Base-by-base conservation (phyloP, 2,113 vertebrate species). In the Phocoena phocoena region DNA sequence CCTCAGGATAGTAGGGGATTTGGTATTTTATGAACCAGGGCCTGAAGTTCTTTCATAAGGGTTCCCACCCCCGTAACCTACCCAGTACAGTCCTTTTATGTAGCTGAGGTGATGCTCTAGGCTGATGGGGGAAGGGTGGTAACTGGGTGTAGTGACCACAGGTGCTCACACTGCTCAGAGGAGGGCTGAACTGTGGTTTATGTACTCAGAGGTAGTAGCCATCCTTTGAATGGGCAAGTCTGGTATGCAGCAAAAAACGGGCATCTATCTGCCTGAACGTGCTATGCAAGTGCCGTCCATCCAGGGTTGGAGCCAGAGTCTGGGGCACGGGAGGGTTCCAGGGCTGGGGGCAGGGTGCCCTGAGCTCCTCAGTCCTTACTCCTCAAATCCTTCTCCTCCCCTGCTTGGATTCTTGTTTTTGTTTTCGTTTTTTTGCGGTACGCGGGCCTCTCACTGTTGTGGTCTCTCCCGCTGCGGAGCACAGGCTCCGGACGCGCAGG, bases 101-200 rank as follows among this genome's bases (percentile, higher is more conserved):
- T 0, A 31, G n/a, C 21, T 7, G 0, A 31, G 18, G 21, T 36
- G 63, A 44, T 28, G 3, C 5, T 25, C 1, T 11, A 44, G 12
- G 36, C 65, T 55, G 33, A 53, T 26, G n/a, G 1, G n/a, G 47
- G 12, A 60, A 60, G 23, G 3, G 23, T 13, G 60, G 60, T 44
- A 13, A n/a, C 5, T 13, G 13, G 17, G 2, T 13, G 2, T 21
- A 15, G 41, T 68, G 63, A 12, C 71, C 5, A 1, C 55, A 96
- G 62, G 50, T 8, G 17, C 10, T 74, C 58, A 14, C 33, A 3
- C 6, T 36, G 10, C 71, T 74, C 79, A 77, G n/a, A 23, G 44
- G 50, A 55, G 8, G 62, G 41, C 28, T 68, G 50, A 62, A 20
- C 33, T 4, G 38, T 38, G 63, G 33, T 26, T 80, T 36, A 6